Base-by-base conservation (phyloP, 1,140 invertebrate genomes). In the Nephila pilipes region DNA sequence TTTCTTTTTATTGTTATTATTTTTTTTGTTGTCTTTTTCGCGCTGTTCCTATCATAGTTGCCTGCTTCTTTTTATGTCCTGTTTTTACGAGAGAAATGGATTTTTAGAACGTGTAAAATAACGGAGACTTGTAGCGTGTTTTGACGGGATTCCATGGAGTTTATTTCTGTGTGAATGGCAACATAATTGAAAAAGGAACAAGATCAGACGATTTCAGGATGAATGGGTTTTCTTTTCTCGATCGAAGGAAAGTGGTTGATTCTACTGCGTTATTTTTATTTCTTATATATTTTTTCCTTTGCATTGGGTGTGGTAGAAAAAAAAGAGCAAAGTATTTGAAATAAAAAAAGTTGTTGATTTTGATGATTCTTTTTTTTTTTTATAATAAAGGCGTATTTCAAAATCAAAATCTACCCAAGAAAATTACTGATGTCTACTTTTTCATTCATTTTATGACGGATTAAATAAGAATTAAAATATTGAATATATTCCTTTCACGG, bases 111-210 rank as follows among this genome's bases (percentile, higher is more conserved):
- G 58, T 63, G 32, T 38, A 29, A 29, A 87, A 60, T 87, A 29
- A 38, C 18, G n/a, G 57, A 0, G 32, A 46, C 65, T 75, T 36
- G 55, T 87, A 16, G 32, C 57, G 18, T 58, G 46, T 81, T 81
- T 54, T 55, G 80, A 81, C 22, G 80, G 36, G 18, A 25, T 5
- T 81, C 36, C 10, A 22, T 3, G 1, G 80, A 81, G 80, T 81
- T 81, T 81, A 81, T 81, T 81, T 46, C 38, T 3, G 22, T 75
- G 65, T 55, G 80, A 81, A 81, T 81, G 80, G 80, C 80, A 81
- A 55, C 80, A 81, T 55, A 81, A 81, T 81, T 81, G 46, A 54
- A 81, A 81, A 29, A 75, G 80, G 36, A 3, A 46, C 22, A 46
- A 25, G 20, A 54, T 54, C 80, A 16, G 10, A n/a, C 20, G 38